phyloP scores from a whole-genome alignment of 1,140 invertebrate genomes.

The Leguminivora glycinivorella region DNA sequence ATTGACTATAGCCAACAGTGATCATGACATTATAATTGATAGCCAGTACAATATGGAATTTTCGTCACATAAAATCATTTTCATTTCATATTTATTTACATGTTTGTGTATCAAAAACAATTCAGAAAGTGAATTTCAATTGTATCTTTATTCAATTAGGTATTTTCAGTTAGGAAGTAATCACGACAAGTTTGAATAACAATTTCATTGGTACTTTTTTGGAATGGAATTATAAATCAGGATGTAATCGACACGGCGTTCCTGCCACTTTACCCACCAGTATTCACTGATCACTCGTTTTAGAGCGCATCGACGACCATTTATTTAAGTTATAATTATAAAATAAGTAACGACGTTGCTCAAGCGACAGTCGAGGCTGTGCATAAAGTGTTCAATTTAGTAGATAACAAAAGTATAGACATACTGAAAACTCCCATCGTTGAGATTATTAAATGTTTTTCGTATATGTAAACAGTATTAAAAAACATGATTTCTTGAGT shows the following conservation, averaged over 20 bases:
- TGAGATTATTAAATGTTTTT: slow-evolving; percentile 68
- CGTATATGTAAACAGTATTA: slow-evolving; percentile 64
- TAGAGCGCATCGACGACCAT: slow-evolving; percentile 74
- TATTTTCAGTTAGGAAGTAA: no score
- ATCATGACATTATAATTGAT: not conserved
- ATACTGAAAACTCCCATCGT: slow-evolving; percentile 70
- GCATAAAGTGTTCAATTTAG: slow-evolving; percentile 78
- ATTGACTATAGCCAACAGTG: not conserved
- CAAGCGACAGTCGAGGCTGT: slow-evolving; percentile 70
- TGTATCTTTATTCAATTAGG: no score
- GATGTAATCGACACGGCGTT: slow-evolving; percentile 3
- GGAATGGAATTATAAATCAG: not conserved
- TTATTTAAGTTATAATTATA: slow-evolving; percentile 70
- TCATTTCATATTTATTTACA: not conserved
- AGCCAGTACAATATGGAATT: not conserved
- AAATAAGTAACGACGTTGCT: slow-evolving; percentile 66
- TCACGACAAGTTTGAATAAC: no score
- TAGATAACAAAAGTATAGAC: slow-evolving; percentile 63
- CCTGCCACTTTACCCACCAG: slow-evolving; percentile 65
- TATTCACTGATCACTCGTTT: slow-evolving; percentile 79
- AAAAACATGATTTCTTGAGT: slow-evolving; percentile 24
- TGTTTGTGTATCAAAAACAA: no score
- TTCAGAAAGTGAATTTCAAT: no score
- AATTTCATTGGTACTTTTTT: not conserved
- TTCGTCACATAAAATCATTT: not conserved